A percentile compares a stretch with the other conserved stretches of the same genome.
These are phyloP conservation scores for Astur gentilis DNA, from an alignment of 2,113 vertebrate species.

Conservation along the genomic window DNA sequence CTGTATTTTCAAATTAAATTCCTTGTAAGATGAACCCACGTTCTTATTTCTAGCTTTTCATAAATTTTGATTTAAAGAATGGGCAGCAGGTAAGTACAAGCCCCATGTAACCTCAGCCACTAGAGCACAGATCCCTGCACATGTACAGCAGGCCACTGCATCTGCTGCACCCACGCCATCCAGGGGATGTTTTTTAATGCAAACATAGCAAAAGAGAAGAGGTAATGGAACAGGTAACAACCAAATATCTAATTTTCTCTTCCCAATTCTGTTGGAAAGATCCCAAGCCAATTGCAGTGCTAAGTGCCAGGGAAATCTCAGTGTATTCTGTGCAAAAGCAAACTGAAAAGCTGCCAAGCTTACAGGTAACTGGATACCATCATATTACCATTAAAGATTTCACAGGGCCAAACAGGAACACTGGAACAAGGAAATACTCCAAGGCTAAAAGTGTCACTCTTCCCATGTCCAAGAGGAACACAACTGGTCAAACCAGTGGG, in stretches of 20 bases:
- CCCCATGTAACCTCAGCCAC: accelerated
- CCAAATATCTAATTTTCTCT: neutral
- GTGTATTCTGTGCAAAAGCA: neutral
- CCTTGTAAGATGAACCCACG: accelerated
- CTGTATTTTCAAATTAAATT: neutral
- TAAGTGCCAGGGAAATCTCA: neutral
- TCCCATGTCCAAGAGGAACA: accelerated
- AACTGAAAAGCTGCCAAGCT: neutral
- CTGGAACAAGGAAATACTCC: neutral
- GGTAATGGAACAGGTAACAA: neutral
- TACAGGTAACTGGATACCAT: accelerated
- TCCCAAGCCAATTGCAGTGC: accelerated
- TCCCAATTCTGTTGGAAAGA: neutral
- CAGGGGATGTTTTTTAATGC: neutral
- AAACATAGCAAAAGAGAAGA: neutral
- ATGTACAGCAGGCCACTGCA: neutral
- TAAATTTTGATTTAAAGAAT: too few species aligned
- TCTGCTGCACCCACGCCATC: neutral
- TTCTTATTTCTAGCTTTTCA: neutral
- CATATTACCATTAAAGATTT: accelerated
- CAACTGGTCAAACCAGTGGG: neutral
- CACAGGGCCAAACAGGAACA: neutral
- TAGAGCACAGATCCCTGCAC: neutral
- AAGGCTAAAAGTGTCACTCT: neutral
- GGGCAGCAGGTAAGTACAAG: neutral